phyloP scores from a whole-genome alignment of 2,113 vertebrate species.

The Rutilus rutilus region DNA sequence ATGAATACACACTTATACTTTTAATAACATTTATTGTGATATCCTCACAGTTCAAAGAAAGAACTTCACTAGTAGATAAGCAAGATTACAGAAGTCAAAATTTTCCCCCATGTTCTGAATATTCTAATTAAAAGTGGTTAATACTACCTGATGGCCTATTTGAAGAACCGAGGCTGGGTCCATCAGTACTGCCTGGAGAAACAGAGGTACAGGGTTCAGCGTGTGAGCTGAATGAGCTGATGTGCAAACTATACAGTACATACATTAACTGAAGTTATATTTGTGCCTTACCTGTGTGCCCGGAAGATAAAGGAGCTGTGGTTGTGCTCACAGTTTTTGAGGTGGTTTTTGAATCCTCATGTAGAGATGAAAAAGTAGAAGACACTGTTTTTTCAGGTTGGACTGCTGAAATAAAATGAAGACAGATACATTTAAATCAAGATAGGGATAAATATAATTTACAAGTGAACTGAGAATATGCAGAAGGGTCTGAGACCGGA shows the following conservation, averaged over 20 bases:
- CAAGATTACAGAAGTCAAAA: background rate
- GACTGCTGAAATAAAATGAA: background rate
- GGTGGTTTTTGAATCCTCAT: background rate
- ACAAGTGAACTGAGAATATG: too few species aligned
- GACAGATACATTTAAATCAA: background rate
- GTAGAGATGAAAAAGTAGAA: conserved; percentile 13
- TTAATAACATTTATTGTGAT: background rate
- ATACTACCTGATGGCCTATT: background rate
- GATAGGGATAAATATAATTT: background rate
- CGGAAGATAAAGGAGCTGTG: background rate
- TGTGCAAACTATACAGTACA: background rate
- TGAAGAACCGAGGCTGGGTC: background rate
- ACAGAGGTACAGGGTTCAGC: background rate
- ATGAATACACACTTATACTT: background rate
- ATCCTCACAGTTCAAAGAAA: background rate
- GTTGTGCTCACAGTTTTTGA: background rate
- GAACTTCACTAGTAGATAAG: background rate
- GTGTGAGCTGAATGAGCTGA: too few species aligned
- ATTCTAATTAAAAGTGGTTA: background rate
- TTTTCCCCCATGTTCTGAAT: background rate
- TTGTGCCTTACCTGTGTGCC: background rate
- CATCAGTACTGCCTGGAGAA: background rate
- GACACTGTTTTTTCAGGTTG: background rate
- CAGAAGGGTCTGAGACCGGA: too few species aligned
- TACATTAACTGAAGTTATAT: background rate